Evolutionary conservation across 2,113 vertebrate genomes (phyloP), one percentile per base, ranked within the genome.

Genomic region (Perognathus longimembris): DNA sequence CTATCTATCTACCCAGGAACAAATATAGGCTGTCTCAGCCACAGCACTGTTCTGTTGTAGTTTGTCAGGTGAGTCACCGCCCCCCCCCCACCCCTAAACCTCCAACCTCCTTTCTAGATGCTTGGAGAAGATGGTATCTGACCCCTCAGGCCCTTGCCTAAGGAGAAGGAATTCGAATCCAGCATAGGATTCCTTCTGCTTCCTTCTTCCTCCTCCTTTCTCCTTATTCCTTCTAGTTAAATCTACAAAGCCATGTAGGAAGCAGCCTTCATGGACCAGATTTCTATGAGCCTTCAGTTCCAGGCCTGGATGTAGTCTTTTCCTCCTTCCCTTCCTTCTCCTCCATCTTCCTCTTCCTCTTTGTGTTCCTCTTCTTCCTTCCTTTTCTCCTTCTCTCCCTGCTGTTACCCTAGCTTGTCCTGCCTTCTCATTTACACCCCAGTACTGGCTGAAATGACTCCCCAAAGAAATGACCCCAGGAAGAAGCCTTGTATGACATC

Each of bases 201-300:
- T 7, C 7, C 61, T 66, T 28, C 45, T 26, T 34, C 14, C 0
- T 2, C 4, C 2, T 28, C 36, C 45, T 75, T 59, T 54, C 66
- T 54, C 38, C 21, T 42, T 24, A 2, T 0, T n/a, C 77, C 45
- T 22, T 22, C 26, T 22, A 17, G 0, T 57, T 77, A 26, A 77
- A 42, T 54, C 36, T 26, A 54, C 67, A 42, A 22, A 38, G 32
- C 10, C 34, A 36, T 57, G 45, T 5, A 3, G 42, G 38, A 36
- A 36, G 21, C 30, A 45, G 7, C 24, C 7, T 18, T 63, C 30
- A 26, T 0, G 7, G 21, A 50, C 59, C 17, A 36, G 83, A 57
- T 30, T 30, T 17, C 61, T 32, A 1, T 0, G 1, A 11, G 11
- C 22, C 30, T 67, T 10, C 0, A 54, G 24, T 9, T 67, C 22